Evolutionary conservation across 1,140 invertebrate genomes (phyloP).

Genomic region (Dryas iulia): DNA sequence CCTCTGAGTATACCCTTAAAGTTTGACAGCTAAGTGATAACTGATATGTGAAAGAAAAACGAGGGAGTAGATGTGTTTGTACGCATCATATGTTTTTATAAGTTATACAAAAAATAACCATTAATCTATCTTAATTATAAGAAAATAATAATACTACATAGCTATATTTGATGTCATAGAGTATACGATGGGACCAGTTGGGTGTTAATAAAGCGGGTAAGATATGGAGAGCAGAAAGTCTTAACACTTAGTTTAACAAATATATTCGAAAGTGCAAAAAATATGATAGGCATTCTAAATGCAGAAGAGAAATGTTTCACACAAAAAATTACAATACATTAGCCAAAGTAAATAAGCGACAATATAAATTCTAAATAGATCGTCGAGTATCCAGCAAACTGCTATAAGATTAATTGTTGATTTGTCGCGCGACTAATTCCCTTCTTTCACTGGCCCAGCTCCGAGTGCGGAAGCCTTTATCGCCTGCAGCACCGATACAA

Average conservation of each 20-base stretch:
- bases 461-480: conserved; percentile 63
- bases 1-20: neutral
- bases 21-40: neutral
- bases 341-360: neutral
- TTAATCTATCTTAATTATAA: neutral
- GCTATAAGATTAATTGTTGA: conserved; percentile 31
- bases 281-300: too few relatives aligned
- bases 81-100: neutral
- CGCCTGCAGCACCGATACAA: conserved; percentile 71
- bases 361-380: neutral
- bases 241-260: too few relatives aligned
- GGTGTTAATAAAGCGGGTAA: too few relatives aligned
- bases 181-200: too few relatives aligned
- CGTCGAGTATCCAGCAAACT: conserved; percentile 4
- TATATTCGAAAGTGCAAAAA: too few relatives aligned
- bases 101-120: neutral
- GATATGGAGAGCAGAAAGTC: too few relatives aligned
- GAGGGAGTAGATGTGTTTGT: neutral
- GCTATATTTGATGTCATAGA: too few relatives aligned
- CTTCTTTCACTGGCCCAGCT: conserved; percentile 47
- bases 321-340: too few relatives aligned
- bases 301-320: too few relatives aligned
- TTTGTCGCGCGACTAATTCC: conserved; percentile 49
- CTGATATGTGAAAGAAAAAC: neutral
- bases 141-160: neutral